Base-by-base conservation (phyloP, 2,113 vertebrate genomes). In the Okapia johnstoni region DNA sequence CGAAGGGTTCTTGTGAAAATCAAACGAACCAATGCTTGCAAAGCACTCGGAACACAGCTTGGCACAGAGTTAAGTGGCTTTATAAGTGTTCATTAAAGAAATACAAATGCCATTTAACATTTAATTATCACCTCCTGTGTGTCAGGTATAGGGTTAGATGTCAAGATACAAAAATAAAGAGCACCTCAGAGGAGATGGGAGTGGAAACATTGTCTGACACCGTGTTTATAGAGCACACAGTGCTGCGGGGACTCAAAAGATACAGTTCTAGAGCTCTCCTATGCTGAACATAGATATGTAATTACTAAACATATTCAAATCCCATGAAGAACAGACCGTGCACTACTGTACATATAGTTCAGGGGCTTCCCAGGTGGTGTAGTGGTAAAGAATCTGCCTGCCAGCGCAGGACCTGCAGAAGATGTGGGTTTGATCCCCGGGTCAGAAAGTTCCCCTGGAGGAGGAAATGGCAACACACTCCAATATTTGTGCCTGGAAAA, bases 1-100 rank as follows among this genome's bases (percentile, higher is more conserved):
- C 23, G 54, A 93, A 93, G 17, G 2, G 12, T 54, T 93, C 43
- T 83, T 28, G 23, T 60, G 57, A 94, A 93, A 96, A 92, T 46
- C 63, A 88, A 96, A 76, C 9, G 3, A 84, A 85, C 57, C 52
- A 73, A 28, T 57, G 81, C 52, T 48, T 93, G 13, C 76, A 84
- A 93, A 50, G 50, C 36, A 57, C 48, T 77, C 1, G 48, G 73
- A 63, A 52, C 26, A 81, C 19, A 6, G 4, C 25, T 92, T 61
- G 23, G 52, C 46, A 57, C 50, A 58, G 4, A n/a, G 28, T 70
- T 70, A 85, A 95, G 50, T 73, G 19, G 25, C 11, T 83, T 43
- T 43, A 0, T 28, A 40, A 48, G 46, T 25, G 21, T 25, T 28
- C 94, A 23, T 50, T 90, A 77, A 80, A 61, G 36, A 91, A 88